Evolutionary conservation across 2,888 invertebrate species (phyloP), one percentile per base, ranked within the genome.

Genomic region (Zootermopsis nevadensis): DNA sequence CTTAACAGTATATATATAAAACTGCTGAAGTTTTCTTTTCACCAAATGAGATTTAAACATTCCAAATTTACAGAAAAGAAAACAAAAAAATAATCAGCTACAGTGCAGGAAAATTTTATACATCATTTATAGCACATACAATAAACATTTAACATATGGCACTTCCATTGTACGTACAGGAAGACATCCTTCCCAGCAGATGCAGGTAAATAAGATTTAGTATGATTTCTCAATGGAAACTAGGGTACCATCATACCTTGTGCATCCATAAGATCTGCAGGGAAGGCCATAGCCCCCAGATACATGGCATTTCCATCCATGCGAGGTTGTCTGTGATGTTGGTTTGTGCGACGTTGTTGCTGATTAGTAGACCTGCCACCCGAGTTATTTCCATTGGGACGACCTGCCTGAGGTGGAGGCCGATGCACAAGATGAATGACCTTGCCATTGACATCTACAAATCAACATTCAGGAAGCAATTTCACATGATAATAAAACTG

Each of bases 371-470:
- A 82, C 30, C 85, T 84, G 35, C 82, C 77, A 15, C 85, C 83
- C 87, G 91, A 85, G 77, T 85, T 82, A 80, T 84, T 72, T 83
- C 84, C 38, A 80, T 85, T 81, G 19, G 81, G 85, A 7, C 86
- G 87, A 2, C 85, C 74, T 10, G 89, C 87, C 79, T 91, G 91
- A 1, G 97, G 97, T 0, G 98, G 98, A 7, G 96, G 93, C 38
- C 97, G 92, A 89, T 97, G 95, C 30, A 98, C 98, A 88, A 98
- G 92, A 89, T 98, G 98, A 81, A 98, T 93, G 53, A 97, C 97
- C 90, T 98, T 98, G 1, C 97, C 97, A 88, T 96, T 92, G 35
- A 98, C 95, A 91, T 96, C 98, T 96, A 88, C 31, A 88, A 86
- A 60, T 80, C 3, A 55, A 33, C 30, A 80, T 10, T 10, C 8